Percentiles rank a stretch among this genome's conserved stretches.
phyloP scores from a whole-genome alignment of 1,140 invertebrate genomes.

The Pantala flavescens region DNA sequence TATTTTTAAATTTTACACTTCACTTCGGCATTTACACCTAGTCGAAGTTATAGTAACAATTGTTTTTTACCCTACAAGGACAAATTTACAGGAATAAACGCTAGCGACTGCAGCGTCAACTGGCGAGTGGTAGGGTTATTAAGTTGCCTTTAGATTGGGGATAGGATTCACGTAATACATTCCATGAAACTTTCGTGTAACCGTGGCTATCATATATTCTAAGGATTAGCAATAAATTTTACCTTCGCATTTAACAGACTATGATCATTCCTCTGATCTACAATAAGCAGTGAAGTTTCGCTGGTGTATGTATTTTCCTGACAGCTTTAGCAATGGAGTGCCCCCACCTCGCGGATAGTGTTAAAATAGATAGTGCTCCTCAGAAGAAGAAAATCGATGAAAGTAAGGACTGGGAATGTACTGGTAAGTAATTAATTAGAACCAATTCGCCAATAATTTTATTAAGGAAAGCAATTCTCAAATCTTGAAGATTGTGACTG shows the following conservation, averaged over 20 bases:
- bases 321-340: constrained; percentile 29
- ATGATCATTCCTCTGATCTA: too few relatives aligned
- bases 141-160: not conserved
- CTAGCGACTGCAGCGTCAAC: not conserved
- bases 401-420: constrained; percentile 13
- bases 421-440: not conserved
- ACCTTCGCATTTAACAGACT: too few relatives aligned
- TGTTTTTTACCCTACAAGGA: not conserved
- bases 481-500: too few relatives aligned
- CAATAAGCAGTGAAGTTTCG: not conserved
- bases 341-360: constrained; percentile 31
- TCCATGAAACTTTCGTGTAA: not conserved
- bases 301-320: not conserved
- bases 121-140: not conserved
- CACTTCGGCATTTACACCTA: too few relatives aligned
- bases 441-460: too few relatives aligned
- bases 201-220: not conserved
- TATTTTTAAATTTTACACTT: too few relatives aligned
- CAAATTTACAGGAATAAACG: not conserved
- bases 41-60: not conserved
- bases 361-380: constrained; percentile 28
- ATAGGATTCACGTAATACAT: not conserved
- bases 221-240: too few relatives aligned
- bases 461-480: too few relatives aligned
- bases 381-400: constrained; percentile 12